Percentiles rank a stretch among this genome's conserved stretches.
Evolutionary conservation across 2,888 invertebrate genomes (phyloP).

Genomic region (Balanococcus diminutus): DNA sequence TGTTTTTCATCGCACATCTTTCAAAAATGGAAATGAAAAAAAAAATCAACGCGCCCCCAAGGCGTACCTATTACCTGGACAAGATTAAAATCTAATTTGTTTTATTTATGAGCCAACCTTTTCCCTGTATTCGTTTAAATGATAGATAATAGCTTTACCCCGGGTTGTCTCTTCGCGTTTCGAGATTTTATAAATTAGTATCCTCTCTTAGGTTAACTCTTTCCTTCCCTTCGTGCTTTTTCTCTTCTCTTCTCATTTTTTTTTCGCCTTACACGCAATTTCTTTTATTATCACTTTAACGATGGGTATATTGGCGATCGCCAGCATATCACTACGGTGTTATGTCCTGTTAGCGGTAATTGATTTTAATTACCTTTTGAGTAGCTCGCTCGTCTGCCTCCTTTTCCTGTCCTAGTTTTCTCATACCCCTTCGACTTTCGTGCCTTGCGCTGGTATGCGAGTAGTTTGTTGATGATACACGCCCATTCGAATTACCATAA

Average conservation of each 20-base stretch:
- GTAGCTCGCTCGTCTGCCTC: not conserved
- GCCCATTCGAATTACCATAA: slow-evolving; percentile 1
- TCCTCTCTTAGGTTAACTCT: not conserved
- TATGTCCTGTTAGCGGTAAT: not conserved
- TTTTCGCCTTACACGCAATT: not conserved
- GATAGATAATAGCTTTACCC: slow-evolving; percentile 8
- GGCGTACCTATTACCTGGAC: slow-evolving; percentile 19
- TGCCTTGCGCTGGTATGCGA: not conserved
- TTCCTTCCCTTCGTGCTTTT: too few relatives aligned
- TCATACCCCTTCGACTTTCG: too few relatives aligned
- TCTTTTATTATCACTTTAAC: not conserved
- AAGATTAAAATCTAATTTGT: slow-evolving; percentile 31
- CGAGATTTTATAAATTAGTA: not conserved
- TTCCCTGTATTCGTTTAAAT: slow-evolving; percentile 19
- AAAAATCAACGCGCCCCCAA: not conserved
- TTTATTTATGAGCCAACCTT: slow-evolving; percentile 27
- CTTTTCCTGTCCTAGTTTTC: not conserved
- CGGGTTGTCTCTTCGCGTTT: not conserved
- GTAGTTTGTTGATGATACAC: not conserved
- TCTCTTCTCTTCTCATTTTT: not conserved
- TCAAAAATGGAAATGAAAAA: not conserved
- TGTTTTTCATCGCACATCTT: slow-evolving; percentile 14
- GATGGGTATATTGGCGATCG: not conserved
- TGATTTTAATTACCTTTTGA: not conserved
- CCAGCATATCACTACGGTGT: not conserved